These are phyloP conservation scores for Drosophila arizonae DNA, from an alignment of 1,140 invertebrate genomes.

Conservation along the genomic window DNA sequence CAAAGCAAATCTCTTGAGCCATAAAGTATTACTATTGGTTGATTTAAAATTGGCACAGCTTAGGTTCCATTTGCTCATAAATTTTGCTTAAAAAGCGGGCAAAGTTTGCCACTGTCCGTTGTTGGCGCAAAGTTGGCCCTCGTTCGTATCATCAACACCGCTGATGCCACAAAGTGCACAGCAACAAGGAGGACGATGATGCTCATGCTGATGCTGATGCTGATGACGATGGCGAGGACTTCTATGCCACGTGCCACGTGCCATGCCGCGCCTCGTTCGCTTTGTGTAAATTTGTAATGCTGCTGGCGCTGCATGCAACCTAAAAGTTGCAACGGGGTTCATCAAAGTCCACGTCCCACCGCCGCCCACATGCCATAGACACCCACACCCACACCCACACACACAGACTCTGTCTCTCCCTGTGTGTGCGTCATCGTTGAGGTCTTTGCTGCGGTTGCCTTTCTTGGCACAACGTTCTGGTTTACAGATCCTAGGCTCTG, in stretches of 20 bases:
- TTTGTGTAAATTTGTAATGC: slow-evolving; percentile 24
- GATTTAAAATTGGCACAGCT: slow-evolving; percentile 5
- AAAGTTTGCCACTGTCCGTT: slow-evolving; percentile 3
- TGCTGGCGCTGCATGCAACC: slow-evolving; percentile 16
- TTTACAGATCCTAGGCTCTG: background rate
- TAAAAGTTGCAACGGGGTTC: slow-evolving; percentile 36
- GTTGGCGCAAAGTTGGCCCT: background rate
- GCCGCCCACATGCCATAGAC: slow-evolving; percentile 2
- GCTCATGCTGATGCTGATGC: slow-evolving; percentile 2
- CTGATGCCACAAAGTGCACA: slow-evolving; percentile 10
- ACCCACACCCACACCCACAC: background rate
- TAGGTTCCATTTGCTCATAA: slow-evolving; percentile 1
- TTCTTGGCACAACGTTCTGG: slow-evolving; percentile 56
- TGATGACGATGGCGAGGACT: background rate
- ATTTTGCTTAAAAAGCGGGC: background rate
- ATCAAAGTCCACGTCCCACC: slow-evolving; percentile 31
- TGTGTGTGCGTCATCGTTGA: slow-evolving; percentile 36
- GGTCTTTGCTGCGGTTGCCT: slow-evolving; percentile 72
- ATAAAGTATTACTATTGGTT: background rate
- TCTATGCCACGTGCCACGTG: slow-evolving; percentile 19
- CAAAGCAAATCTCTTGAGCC: too few relatives aligned
- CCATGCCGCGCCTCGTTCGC: background rate
- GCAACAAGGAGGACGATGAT: slow-evolving; percentile 14
- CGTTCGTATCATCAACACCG: background rate
- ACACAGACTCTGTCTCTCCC: too few relatives aligned